Base-by-base conservation (phyloP, 2,888 invertebrate genomes). In the Poecilus cupreus region DNA sequence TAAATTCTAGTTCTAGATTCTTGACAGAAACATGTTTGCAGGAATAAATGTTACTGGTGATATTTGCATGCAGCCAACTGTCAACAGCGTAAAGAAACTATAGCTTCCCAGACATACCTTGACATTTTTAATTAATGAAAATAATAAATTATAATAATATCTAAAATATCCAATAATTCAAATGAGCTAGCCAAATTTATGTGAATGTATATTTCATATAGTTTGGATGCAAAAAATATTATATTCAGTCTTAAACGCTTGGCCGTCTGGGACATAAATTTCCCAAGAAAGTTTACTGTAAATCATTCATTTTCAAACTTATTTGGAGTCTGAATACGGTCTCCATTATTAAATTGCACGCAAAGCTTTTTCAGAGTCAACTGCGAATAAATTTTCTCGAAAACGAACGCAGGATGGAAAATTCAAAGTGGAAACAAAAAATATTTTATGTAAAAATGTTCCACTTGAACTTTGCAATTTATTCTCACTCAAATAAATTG, bases 261-360 rank as follows among this genome's bases (percentile, higher is more conserved):
- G 13, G 18, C 51, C 51, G 18, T 16, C 20, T 18, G 18, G 10
- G 51, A 18, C 43, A 51, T 51, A 18, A 51, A 51, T 51, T 51
- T 13, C 8, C 18, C 8, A 18, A 13, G 51, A 18, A 51, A 51
- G 51, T 51, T 51, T 16, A 51, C 18, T 18, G 18, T 51, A 51
- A 51, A 51, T 51, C 51, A 51, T 51, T 51, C 51, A 51, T 51
- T 51, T 51, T 51, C 51, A 51, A 43, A 43, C 18, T 51, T 51
- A 51, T 51, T 51, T 51, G 51, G 16, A 18, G 18, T 18, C 18
- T 18, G 51, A 51, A 51, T 51, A 51, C 51, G 18, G 51, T 51
- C 51, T 43, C 51, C 51, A 51, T 51, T 51, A 51, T 51, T 51
- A 51, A 51, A 18, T 51, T 51, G 51, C 51, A 51, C 51, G 51